These are phyloP conservation scores for Nycteola revayana DNA, from an alignment of 2,888 invertebrate species.

Conservation along the genomic window DNA sequence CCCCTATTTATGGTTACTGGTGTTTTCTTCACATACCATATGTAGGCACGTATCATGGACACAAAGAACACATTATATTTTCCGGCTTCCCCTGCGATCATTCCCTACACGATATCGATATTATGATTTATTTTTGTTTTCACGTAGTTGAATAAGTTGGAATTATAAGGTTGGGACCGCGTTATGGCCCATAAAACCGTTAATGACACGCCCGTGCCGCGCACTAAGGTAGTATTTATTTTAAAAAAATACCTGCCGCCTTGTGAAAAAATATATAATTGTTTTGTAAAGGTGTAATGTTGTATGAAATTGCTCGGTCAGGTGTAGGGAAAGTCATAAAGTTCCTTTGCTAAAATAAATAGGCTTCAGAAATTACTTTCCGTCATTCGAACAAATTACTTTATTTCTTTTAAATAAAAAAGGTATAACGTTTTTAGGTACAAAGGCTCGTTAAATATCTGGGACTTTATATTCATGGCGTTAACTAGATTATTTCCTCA, in stretches of 20 bases:
- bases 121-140: constrained; percentile 61
- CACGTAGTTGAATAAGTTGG: constrained; percentile 49
- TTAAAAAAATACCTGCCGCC: constrained; percentile 36
- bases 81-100: constrained; percentile 25
- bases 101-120: constrained; percentile 41
- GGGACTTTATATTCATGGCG: constrained; percentile 26
- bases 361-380: too few species aligned
- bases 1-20: too few species aligned
- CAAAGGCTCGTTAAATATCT: constrained; percentile 20
- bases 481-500: constrained; percentile 28
- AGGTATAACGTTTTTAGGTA: not conserved
- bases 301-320: constrained; percentile 15
- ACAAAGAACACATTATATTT: constrained; percentile 20
- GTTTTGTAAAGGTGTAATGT: constrained; percentile 19
- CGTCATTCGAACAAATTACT: too few species aligned
- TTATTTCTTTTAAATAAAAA: too few species aligned
- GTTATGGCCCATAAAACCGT: constrained; percentile 57
- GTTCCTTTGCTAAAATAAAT: too few species aligned
- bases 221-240: constrained; percentile 38
- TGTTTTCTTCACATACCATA: constrained; percentile 5
- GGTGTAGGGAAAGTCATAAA: constrained; percentile 2
- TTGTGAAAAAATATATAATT: constrained; percentile 23
- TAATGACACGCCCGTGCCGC: constrained; percentile 47
- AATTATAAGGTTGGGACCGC: constrained; percentile 57
- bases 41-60: constrained; percentile 16